Base-by-base conservation (phyloP, 2,797 vertebrate species). In the Gymnoscopelus microlampas region DNA sequence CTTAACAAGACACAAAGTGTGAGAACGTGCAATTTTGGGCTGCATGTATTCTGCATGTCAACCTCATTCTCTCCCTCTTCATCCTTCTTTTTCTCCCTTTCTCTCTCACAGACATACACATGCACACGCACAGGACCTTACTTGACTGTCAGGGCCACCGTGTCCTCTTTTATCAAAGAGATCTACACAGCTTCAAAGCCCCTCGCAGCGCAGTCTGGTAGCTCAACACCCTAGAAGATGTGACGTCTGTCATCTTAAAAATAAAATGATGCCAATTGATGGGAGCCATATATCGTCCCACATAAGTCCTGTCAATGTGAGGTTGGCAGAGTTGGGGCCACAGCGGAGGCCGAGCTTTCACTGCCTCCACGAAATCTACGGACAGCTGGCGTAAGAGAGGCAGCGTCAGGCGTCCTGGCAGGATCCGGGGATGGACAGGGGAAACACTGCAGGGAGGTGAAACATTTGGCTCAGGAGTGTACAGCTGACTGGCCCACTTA, bases 251-350 rank as follows among this genome's bases (percentile, higher is more conserved):
- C 77, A 76, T 61, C 66, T 82, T 85, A 79, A 85, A 86, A 84
- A 86, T 83, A 80, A 79, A 80, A 67, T 70, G 47, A 65, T 26
- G 53, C 48, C 67, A 58, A 71, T 72, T 66, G 63, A 82, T 69
- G 58, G 72, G 70, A 70, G 73, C 63, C 63, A 81, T 84, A 76
- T 72, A 73, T 74, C 48, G 58, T 68, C 76, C 15, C 70, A 93
- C 93, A 68, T 90, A 81, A 83, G 76, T 89, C 74, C 86, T 89
- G 88, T 89, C 92, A 83, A 61, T 70, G 66, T 88, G 79, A 44
- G 91, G 87, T 71, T 95, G 92, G 93, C 91, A 88, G 73, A 87
- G 88, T 47, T 54, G 77, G 84, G 93, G 69, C 85, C 78, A 48
- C 62, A 76, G 58, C 85, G 73, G 66, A 91, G 90, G 77, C 91